Evolutionary conservation across 2,113 vertebrate genomes (phyloP).

Genomic region (Capricornis sumatraensis): DNA sequence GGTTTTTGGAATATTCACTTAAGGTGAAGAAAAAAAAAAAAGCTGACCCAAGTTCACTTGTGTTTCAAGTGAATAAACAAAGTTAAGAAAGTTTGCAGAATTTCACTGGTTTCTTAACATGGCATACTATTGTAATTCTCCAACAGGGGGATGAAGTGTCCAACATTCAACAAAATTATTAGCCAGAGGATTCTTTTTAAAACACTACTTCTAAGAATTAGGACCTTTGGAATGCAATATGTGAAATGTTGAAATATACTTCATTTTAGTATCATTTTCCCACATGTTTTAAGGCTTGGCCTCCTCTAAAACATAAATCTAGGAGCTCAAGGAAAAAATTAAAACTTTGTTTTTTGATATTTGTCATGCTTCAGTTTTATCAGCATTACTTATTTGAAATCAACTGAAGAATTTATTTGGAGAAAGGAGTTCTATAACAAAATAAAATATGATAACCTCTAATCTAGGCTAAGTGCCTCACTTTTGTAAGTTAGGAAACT

Average conservation of each 20-base stretch:
- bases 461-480: background rate
- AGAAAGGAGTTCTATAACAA: background rate
- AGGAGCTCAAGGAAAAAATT: background rate
- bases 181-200: background rate
- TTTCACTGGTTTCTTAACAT: background rate
- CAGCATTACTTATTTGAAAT: slow-evolving; percentile 13
- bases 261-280: background rate
- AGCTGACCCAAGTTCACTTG: background rate
- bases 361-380: slow-evolving; percentile 9
- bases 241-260: slow-evolving; percentile 28
- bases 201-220: background rate
- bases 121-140: background rate
- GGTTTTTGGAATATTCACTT: background rate
- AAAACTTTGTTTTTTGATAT: background rate
- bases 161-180: background rate
- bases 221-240: background rate
- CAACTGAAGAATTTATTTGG: slow-evolving; percentile 18
- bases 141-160: background rate
- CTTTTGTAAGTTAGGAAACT: slow-evolving; percentile 17
- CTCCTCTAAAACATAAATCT: slow-evolving; percentile 34
- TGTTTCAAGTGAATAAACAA: background rate
- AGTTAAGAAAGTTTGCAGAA: background rate
- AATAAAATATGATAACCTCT: background rate
- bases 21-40: background rate
- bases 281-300: background rate